Percentiles rank a stretch among this genome's conserved stretches.
These are phyloP conservation scores for Micrasema longulum DNA, from an alignment of 1,140 invertebrate species.

Conservation along the genomic window DNA sequence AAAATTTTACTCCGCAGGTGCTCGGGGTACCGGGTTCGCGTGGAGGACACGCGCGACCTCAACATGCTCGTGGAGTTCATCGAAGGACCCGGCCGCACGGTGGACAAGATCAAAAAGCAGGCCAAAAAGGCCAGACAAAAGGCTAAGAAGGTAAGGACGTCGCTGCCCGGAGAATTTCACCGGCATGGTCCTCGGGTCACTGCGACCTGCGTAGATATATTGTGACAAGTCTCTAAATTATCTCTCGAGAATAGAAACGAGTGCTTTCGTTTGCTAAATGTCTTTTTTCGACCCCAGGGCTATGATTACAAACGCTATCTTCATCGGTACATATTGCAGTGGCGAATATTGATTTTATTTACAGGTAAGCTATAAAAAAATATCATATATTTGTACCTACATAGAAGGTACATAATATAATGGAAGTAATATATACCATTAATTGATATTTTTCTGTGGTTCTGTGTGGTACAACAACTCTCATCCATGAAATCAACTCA, in stretches of 20 bases:
- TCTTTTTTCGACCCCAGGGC: neutral
- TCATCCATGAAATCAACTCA: no score
- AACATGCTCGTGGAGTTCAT: constrained; percentile 66
- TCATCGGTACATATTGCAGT: no score
- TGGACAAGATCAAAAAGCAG: constrained; percentile 64
- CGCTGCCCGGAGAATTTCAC: neutral
- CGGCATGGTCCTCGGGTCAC: no score
- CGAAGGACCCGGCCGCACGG: constrained; percentile 61
- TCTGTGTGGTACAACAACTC: no score
- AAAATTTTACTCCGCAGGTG: no score
- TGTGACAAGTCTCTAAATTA: neutral
- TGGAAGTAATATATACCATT: no score
- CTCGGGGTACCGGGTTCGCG: constrained; percentile 27
- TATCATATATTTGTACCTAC: no score
- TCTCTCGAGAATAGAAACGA: neutral
- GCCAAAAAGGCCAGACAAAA: constrained; percentile 65
- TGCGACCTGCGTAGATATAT: neutral
- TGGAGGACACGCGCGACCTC: constrained; percentile 62
- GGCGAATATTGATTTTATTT: no score
- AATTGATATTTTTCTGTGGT: no score
- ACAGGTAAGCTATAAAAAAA: no score
- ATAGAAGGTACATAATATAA: no score
- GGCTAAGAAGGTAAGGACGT: constrained; percentile 59
- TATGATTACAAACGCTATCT: no score
- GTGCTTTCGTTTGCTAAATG: neutral